Base-by-base conservation (phyloP, 2,797 vertebrate species). In the Epinephelus malabaricus region DNA sequence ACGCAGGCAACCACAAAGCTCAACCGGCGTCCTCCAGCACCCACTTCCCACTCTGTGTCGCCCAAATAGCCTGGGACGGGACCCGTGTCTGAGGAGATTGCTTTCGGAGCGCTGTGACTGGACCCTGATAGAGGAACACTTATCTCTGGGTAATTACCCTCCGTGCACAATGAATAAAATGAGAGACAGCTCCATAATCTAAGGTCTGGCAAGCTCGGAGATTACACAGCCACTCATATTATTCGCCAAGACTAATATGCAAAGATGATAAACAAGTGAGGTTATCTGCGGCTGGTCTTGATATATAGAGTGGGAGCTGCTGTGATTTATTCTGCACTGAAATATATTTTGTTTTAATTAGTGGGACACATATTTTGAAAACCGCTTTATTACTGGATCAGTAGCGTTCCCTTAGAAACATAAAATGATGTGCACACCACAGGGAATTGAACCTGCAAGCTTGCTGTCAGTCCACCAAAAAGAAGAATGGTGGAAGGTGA, bases 71-170 rank as follows among this genome's bases (percentile, higher is more conserved):
- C 83, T 71, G 62, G 91, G 86, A 91, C 76, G 69, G 87, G 73
- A 83, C 69, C 81, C 87, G 72, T 92, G 90, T 93, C 91, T 84
- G 87, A 81, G 89, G 89, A 90, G 91, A 92, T 91, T 91, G 89
- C 88, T 89, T 93, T 89, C 47, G 71, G 84, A 83, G 89, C 34
- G 71, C 84, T 73, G 71, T 56, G 82, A 89, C 88, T 76, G 80
- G 88, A 87, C 84, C 70, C 84, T 68, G 82, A 89, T 84, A 88
- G 86, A 92, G 83, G 85, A 89, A 88, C 85, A 92, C 91, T 94
- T 93, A 94, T 96, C 92, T 93, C 88, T 77, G 91, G 88, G 91
- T 94, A 95, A 95, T 95, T 95, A 94, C 93, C 88, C 89, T 92
- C 86, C 62, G 75, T 89, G 89, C 91, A 94, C 92, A 93, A 95